These are phyloP conservation scores for Epinotia demarniana DNA, from an alignment of 2,888 invertebrate genomes.

Conservation along the genomic window DNA sequence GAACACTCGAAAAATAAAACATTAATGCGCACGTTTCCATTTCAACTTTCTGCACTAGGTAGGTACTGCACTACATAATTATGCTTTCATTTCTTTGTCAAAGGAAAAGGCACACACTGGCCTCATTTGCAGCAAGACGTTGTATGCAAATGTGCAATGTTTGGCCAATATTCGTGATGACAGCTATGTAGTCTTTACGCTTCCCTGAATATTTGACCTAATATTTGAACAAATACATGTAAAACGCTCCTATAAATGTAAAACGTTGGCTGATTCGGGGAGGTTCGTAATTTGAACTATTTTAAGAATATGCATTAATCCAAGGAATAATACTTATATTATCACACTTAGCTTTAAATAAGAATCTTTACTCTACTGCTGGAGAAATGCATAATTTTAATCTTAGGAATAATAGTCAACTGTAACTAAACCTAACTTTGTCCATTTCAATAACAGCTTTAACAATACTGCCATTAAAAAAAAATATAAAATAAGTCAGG, in stretches of 20 bases:
- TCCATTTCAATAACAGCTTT: no score
- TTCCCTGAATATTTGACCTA: not conserved
- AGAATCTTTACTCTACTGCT: no score
- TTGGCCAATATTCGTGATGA: slow-evolving; percentile 30
- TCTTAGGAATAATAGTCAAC: no score
- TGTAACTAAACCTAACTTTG: no score
- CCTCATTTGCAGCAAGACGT: slow-evolving; percentile 42
- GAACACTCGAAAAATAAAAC: slow-evolving; percentile 22
- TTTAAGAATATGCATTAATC: not conserved
- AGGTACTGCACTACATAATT: slow-evolving; percentile 23
- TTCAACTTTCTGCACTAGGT: slow-evolving; percentile 31
- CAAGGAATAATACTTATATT: not conserved
- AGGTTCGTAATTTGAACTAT: not conserved
- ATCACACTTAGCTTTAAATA: no score
- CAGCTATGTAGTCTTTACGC: not conserved
- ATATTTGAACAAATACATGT: slow-evolving; percentile 20
- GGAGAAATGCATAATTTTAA: no score
- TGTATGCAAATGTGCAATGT: slow-evolving; percentile 33
- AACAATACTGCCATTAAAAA: no score
- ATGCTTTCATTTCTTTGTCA: slow-evolving; percentile 45
- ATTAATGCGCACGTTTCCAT: slow-evolving; percentile 31
- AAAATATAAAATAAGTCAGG: no score
- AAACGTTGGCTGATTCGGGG: not conserved
- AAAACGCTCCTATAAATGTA: not conserved
- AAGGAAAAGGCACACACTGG: slow-evolving; percentile 41